These are phyloP conservation scores for Lepidochrysops patricia DNA, from an alignment of 2,888 invertebrate genomes.

Conservation along the genomic window DNA sequence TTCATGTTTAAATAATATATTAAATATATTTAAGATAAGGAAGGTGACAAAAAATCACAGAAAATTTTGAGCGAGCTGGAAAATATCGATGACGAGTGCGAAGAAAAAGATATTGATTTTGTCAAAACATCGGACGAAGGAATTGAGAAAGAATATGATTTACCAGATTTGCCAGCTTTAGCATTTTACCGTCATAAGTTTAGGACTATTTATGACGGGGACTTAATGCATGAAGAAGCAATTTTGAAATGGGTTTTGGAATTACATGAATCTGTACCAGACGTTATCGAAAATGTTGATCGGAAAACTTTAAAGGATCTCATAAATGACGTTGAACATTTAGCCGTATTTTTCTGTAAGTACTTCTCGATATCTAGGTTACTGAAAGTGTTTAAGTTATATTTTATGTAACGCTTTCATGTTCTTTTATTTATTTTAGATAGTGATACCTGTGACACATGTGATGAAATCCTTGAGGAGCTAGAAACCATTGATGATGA, in stretches of 20 bases:
- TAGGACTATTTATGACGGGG: slow-evolving; percentile 90
- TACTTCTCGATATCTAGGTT: slow-evolving; percentile 28
- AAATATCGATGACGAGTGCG: slow-evolving; percentile 94
- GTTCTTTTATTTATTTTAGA: slow-evolving; percentile 61
- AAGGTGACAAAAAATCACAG: slow-evolving; percentile 91
- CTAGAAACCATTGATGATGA: slow-evolving; percentile 94
- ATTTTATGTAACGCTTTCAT: too few species aligned
- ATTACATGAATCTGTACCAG: slow-evolving; percentile 87
- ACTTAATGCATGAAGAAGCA: slow-evolving; percentile 92
- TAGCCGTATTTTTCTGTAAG: slow-evolving; percentile 94
- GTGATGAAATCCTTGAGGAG: slow-evolving; percentile 88
- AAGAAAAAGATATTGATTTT: slow-evolving; percentile 92
- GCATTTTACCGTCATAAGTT: slow-evolving; percentile 92
- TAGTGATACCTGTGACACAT: slow-evolving; percentile 89
- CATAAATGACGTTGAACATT: slow-evolving; percentile 91
- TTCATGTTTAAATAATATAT: neutral
- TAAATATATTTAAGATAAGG: slow-evolving; percentile 77
- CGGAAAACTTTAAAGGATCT: slow-evolving; percentile 91
- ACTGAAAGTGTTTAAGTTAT: too few species aligned
- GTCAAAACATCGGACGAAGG: slow-evolving; percentile 93
- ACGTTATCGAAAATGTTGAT: slow-evolving; percentile 93
- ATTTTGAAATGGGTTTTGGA: slow-evolving; percentile 93
- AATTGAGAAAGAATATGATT: slow-evolving; percentile 90
- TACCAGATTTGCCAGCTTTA: slow-evolving; percentile 85
- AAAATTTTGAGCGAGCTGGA: slow-evolving; percentile 91